A percentile compares a stretch with the other conserved stretches of the same genome.
phyloP scores from a whole-genome alignment of 2,888 invertebrate genomes.

The Schizaphis graminum region DNA sequence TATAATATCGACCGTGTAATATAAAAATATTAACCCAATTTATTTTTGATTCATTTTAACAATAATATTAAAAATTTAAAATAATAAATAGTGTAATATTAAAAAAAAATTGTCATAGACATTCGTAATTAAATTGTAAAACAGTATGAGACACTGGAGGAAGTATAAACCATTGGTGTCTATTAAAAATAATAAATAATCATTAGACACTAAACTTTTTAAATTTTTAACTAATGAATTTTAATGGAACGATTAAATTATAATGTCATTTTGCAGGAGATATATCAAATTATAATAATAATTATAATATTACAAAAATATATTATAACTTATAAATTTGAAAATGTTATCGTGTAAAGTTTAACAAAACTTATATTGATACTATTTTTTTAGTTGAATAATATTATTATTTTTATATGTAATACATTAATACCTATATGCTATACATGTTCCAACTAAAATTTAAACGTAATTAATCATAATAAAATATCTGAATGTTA shows the following conservation, averaged over 20 bases:
- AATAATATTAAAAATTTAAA: not conserved
- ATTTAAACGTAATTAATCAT: not conserved
- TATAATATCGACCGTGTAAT: not conserved
- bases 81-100: not conserved
- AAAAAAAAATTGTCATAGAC: not conserved
- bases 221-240: not conserved
- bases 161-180: not conserved
- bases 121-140: not conserved
- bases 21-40: not conserved
- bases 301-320: too few species aligned
- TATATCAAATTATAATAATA: too few species aligned
- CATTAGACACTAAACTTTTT: not conserved
- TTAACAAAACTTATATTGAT: not conserved
- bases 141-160: not conserved
- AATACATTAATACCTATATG: not conserved
- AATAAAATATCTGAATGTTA: not conserved
- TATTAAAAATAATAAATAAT: not conserved
- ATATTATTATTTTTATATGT: not conserved
- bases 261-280: not conserved
- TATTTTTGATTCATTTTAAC: not conserved
- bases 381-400: not conserved
- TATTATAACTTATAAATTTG: not conserved
- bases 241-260: not conserved
- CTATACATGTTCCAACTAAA: not conserved
- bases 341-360: not conserved